Evolutionary conservation across 2,113 vertebrate species (phyloP).

Genomic region (Synchiropus splendidus): DNA sequence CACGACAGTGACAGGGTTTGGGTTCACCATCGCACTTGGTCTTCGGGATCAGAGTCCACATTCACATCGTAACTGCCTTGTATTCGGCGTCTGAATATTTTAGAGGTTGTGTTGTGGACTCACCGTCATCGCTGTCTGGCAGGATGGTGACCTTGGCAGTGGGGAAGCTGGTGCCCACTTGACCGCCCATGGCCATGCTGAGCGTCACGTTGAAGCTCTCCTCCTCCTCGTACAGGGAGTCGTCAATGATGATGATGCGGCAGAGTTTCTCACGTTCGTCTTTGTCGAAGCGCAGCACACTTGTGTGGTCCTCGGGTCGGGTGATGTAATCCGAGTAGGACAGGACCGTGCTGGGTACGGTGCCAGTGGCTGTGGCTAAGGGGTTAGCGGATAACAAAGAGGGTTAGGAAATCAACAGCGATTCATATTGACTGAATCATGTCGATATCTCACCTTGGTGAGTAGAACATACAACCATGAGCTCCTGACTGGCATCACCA

Average conservation of each 20-base stretch:
- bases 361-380: slow-evolving; percentile 71
- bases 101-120: slow-evolving; percentile 38
- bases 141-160: slow-evolving; percentile 67
- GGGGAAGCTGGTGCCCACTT: slow-evolving; percentile 67
- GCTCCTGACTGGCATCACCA: slow-evolving; percentile 75
- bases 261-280: slow-evolving; percentile 73
- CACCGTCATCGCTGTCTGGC: slow-evolving; percentile 75
- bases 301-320: slow-evolving; percentile 72
- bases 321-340: slow-evolving; percentile 81
- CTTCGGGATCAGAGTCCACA: no score
- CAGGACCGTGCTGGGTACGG: slow-evolving; percentile 66
- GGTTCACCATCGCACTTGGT: no score
- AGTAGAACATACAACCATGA: slow-evolving; percentile 76
- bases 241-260: slow-evolving; percentile 73
- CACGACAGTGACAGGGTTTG: no score
- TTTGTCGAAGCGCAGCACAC: slow-evolving; percentile 73
- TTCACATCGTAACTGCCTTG: no score
- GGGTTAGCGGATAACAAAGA: slow-evolving; percentile 6
- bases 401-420: not conserved
- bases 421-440: not conserved
- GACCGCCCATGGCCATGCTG: slow-evolving; percentile 74
- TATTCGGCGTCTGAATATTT: no score
- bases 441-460: slow-evolving; percentile 65
- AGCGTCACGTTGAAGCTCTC: slow-evolving; percentile 77
- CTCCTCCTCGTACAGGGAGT: slow-evolving; percentile 80